A percentile compares a stretch with the other conserved stretches of the same genome.
Evolutionary conservation across 64 coral and sea anemone genomes (phyloP).

Genomic region (Acropora yongei): DNA sequence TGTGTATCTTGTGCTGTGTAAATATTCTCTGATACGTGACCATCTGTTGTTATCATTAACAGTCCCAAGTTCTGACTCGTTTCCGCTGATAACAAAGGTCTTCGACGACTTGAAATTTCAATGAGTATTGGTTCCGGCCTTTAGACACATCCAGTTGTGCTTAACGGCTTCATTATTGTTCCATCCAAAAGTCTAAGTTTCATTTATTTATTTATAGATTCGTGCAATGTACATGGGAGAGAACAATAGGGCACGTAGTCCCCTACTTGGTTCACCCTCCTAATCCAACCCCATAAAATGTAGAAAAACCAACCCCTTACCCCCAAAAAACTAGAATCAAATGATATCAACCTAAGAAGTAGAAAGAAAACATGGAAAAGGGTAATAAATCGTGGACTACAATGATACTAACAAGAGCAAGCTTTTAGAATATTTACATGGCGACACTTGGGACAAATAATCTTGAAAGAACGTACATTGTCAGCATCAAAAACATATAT

Average conservation of each 20-base stretch:
- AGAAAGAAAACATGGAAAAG: not conserved
- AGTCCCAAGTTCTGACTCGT: not conserved
- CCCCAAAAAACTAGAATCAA: too few species aligned
- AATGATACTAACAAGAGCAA: conserved; percentile 43
- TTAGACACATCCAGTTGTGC: not conserved
- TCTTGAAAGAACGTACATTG: conserved; percentile 31
- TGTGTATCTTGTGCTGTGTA: too few species aligned
- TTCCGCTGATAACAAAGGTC: not conserved
- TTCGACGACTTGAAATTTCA: not conserved
- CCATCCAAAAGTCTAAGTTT: not conserved
- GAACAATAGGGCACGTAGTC: too few species aligned
- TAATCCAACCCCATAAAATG: too few species aligned
- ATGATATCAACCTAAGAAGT: too few species aligned
- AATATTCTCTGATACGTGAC: too few species aligned
- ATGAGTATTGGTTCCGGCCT: not conserved
- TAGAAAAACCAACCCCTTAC: too few species aligned
- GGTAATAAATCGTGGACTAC: conserved; percentile 24
- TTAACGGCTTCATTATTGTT: not conserved
- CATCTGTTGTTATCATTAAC: not conserved
- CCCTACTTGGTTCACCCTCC: too few species aligned
- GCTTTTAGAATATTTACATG: conserved; percentile 39
- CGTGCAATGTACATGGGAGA: too few species aligned
- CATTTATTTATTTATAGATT: too few species aligned
- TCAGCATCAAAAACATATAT: conserved; percentile 34
- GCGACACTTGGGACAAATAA: conserved; percentile 54